phyloP scores from a whole-genome alignment of 2,113 vertebrate species.

The Pseudolaguvia tuberculata region DNA sequence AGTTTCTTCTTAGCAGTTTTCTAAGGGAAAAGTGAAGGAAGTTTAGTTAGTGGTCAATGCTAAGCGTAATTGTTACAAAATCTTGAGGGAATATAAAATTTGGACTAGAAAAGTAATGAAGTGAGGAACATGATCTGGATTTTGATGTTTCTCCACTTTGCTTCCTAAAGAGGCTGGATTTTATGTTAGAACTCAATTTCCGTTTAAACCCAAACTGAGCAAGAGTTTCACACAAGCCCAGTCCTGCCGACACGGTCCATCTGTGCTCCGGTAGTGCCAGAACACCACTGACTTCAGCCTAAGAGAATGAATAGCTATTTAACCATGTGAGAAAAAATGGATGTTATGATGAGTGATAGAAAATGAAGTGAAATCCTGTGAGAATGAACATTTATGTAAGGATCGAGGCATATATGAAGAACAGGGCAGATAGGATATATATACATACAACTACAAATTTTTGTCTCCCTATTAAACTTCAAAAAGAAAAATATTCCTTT shows the following conservation, averaged over 20 bases:
- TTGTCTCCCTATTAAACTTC: not conserved
- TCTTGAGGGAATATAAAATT: slow-evolving; percentile 4
- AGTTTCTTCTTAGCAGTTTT: too few species aligned
- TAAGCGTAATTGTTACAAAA: not conserved
- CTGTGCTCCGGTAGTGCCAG: slow-evolving; percentile 39
- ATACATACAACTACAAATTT: too few species aligned
- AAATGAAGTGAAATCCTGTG: not conserved
- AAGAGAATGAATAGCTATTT: slow-evolving; percentile 9
- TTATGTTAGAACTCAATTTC: not conserved
- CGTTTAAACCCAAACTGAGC: slow-evolving; percentile 44
- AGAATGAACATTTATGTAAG: not conserved
- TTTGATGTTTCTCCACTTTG: not conserved
- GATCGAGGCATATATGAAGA: not conserved
- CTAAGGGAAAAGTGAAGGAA: too few species aligned
- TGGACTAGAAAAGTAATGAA: slow-evolving; percentile 6
- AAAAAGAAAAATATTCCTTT: too few species aligned
- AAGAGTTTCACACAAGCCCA: slow-evolving; percentile 36
- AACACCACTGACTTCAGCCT: slow-evolving; percentile 26
- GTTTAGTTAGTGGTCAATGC: not conserved
- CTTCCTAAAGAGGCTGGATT: not conserved
- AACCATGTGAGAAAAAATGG: not conserved
- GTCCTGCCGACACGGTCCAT: slow-evolving; percentile 45
- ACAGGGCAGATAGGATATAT: not conserved
- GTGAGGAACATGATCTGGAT: not conserved
- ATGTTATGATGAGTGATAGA: not conserved